Base-by-base conservation (phyloP, 2,797 vertebrate species). In the Anas capensis region DNA sequence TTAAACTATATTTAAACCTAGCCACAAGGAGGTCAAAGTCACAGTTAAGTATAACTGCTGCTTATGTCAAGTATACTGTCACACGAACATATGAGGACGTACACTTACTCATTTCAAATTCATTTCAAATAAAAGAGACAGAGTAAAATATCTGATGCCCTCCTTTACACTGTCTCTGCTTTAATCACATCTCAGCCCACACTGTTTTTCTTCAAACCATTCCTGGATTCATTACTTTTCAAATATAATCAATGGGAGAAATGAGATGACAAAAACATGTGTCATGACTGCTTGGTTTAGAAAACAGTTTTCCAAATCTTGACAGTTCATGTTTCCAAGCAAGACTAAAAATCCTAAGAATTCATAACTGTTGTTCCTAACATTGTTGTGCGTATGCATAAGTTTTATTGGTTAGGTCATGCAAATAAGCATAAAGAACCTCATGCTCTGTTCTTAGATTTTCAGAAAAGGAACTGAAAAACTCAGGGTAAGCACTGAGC, bases 51-150 rank as follows among this genome's bases (percentile, higher is more conserved):
- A 3, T 4, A 82, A 49, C 7, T 56, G 68, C 71, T 77, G 8
- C 54, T 79, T 72, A 42, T 42, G n/a, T 33, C 69, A 64, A 71
- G 49, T 26, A 75, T 49, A 42, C 40, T 81, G 44, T 66, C 81
- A 86, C 66, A 65, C 38, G 57, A 65, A 49, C 1, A 0, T 18
- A 19, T 1, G 1, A 78, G 31, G 21, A 34, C 16, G 20, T n/a
- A 83, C 75, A 17, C 78, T 82, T 72, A 66, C 36, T 20, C 18
- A 34, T 65, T 85, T 86, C 49, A 48, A 82, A 91, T 72, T 85
- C 4, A 58, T 66, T 87, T 88, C 81, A 69, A 60, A 18, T n/a
- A 76, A 19, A 72, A 0, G 0, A 90, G 36, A 60, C n/a, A 84
- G 82, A 66, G 1, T 21, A 24, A 65, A 38, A 29, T 11, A 60